Evolutionary conservation across 2,113 vertebrate genomes (phyloP).

Genomic region (Mionectes macconnelli): DNA sequence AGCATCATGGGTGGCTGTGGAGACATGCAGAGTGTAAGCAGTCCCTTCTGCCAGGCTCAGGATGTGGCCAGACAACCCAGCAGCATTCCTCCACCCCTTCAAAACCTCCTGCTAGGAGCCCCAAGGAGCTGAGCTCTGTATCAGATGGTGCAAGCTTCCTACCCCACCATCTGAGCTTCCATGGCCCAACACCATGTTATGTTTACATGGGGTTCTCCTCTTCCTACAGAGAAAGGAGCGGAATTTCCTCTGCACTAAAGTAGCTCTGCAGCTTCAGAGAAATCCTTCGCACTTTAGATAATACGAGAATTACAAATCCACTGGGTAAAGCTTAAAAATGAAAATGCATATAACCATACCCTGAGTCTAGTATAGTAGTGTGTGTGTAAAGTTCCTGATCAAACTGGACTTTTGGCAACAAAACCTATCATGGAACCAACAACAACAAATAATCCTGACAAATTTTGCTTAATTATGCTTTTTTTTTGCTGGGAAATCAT

Average conservation of each 20-base stretch:
- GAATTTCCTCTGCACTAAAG: background rate
- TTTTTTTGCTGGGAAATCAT: background rate
- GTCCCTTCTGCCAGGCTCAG: background rate
- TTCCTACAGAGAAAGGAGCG: background rate
- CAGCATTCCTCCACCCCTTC: background rate
- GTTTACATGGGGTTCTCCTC: background rate
- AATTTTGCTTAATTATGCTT: background rate
- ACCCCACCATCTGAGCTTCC: background rate
- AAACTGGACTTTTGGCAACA: background rate
- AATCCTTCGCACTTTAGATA: background rate
- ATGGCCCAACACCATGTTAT: accelerated
- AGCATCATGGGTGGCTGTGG: background rate
- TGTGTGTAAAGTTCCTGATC: background rate
- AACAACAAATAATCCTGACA: background rate
- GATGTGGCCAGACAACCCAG: background rate
- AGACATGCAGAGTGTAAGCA: accelerated
- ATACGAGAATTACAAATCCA: background rate
- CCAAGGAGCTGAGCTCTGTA: background rate
- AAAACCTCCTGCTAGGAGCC: background rate
- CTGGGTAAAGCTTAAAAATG: background rate
- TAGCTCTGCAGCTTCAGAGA: background rate
- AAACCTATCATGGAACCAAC: background rate
- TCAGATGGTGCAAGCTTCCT: background rate
- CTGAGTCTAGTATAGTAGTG: accelerated
- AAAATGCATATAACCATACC: background rate